phyloP scores from a whole-genome alignment of 2,888 invertebrate species.

The Melitaea athalia region DNA sequence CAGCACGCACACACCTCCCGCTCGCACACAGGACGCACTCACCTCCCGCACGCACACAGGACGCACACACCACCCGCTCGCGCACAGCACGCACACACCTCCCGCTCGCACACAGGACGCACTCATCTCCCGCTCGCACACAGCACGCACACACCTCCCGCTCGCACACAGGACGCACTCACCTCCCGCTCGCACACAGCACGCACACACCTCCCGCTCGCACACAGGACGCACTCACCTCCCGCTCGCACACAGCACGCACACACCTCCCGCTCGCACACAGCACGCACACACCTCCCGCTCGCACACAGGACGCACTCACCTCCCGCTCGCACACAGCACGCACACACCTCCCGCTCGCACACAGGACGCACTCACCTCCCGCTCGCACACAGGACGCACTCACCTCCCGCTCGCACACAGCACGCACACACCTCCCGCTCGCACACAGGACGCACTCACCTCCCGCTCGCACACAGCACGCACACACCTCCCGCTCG shows the following conservation, averaged over 20 bases:
- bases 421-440: neutral
- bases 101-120: neutral
- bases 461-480: too few species aligned
- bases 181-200: neutral
- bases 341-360: neutral
- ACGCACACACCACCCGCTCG: too few species aligned
- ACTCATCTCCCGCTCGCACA: neutral
- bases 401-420: slow-evolving; percentile 80
- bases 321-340: too few species aligned
- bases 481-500: neutral
- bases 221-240: slow-evolving; percentile 57
- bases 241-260: too few species aligned
- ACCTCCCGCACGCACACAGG: too few species aligned
- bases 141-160: neutral
- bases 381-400: neutral
- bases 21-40: neutral
- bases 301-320: neutral
- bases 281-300: neutral
- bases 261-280: too few species aligned
- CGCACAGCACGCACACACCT: too few species aligned
- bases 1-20: too few species aligned
- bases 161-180: too few species aligned
- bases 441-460: neutral
- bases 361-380: neutral
- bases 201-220: neutral